Conservation (phyloP, 2,888 invertebrate genomes). For the Drosophila kanekoi region DNA sequence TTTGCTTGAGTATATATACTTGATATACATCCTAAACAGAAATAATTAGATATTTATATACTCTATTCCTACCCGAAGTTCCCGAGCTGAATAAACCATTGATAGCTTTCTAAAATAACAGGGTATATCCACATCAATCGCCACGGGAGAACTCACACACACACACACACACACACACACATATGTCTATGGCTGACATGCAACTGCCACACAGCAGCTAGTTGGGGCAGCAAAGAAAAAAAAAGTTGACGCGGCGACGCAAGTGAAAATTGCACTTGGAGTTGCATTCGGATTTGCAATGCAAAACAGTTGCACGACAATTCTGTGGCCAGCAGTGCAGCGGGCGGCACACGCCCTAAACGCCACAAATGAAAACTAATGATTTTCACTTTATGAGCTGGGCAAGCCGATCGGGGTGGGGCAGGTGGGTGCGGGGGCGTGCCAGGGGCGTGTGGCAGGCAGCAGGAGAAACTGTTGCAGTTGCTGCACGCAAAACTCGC, state of each 20-base stretch:
- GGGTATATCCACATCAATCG: slow-evolving; percentile 23
- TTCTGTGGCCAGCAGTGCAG: slow-evolving; percentile 19
- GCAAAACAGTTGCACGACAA: slow-evolving; percentile 76
- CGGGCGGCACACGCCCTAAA: slow-evolving; percentile 72
- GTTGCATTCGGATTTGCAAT: slow-evolving; percentile 71
- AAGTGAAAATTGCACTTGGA: slow-evolving; percentile 75
- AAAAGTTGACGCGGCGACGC: slow-evolving; percentile 49
- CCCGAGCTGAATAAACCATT: neutral
- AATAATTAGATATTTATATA: too few relatives aligned
- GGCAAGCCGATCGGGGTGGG: slow-evolving; percentile 2
- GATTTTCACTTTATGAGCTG: slow-evolving; percentile 70
- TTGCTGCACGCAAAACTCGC: slow-evolving; percentile 66
- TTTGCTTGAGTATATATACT: neutral
- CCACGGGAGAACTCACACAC: slow-evolving; percentile 51
- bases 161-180: slow-evolving; percentile 33
- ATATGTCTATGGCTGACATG: slow-evolving; percentile 61
- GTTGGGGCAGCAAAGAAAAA: slow-evolving; percentile 14
- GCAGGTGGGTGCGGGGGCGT: neutral
- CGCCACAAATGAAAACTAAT: slow-evolving; percentile 79
- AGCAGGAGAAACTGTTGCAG: slow-evolving; percentile 21
- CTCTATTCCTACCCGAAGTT: too few relatives aligned
- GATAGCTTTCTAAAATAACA: neutral
- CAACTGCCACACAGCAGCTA: slow-evolving; percentile 66
- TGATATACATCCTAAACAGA: neutral
- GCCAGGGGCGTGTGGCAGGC: neutral